phyloP scores from a whole-genome alignment of 2,797 vertebrate species.

The Pangasius macronema region DNA sequence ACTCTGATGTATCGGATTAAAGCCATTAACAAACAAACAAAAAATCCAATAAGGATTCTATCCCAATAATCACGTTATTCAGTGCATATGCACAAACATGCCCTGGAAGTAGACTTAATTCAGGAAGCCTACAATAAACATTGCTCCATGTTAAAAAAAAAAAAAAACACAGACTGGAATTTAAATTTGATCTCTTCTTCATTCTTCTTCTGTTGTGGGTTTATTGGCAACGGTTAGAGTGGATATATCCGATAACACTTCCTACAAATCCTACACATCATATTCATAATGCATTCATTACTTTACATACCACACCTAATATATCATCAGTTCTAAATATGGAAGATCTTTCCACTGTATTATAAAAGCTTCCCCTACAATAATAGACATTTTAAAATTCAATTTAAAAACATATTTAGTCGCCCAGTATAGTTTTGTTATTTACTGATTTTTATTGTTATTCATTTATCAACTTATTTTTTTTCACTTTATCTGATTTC shows the following conservation, averaged over 20 bases:
- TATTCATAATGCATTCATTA: background rate
- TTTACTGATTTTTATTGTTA: background rate
- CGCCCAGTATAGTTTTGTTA: background rate
- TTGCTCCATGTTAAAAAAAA: background rate
- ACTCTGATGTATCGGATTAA: constrained; percentile 14
- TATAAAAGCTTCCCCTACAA: background rate
- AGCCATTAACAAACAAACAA: background rate
- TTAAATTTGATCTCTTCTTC: background rate
- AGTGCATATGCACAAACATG: constrained; percentile 4
- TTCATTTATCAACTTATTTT: background rate
- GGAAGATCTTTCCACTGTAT: background rate
- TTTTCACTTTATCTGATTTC: background rate
- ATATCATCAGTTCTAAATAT: background rate
- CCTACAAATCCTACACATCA: background rate
- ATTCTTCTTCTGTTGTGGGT: background rate
- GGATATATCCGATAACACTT: background rate
- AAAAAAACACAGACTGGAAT: background rate
- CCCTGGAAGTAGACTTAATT: constrained; percentile 16
- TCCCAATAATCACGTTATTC: constrained; percentile 10
- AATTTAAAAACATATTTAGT: background rate
- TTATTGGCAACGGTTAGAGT: background rate
- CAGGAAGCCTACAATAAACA: background rate
- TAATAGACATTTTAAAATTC: background rate
- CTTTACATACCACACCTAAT: background rate
- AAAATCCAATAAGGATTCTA: constrained; percentile 17